Percentiles rank a stretch among this genome's conserved stretches.
Evolutionary conservation across 2,888 invertebrate species (phyloP).

Genomic region (Tortricodes alternella): DNA sequence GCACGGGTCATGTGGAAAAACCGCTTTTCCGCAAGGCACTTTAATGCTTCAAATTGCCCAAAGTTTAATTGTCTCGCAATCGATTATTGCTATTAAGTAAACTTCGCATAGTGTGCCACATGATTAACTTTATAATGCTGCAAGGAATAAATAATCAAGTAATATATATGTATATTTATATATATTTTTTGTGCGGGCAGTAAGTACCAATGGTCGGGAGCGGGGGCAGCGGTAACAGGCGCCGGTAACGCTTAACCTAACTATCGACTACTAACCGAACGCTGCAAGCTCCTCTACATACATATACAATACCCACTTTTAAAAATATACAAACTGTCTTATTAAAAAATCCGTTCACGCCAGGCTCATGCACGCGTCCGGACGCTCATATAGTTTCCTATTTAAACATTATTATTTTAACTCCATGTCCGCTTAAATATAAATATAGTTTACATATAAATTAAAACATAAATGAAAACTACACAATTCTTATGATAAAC

Average conservation of each 20-base stretch:
- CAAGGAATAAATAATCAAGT: slow-evolving; percentile 66
- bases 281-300: slow-evolving; percentile 76
- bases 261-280: slow-evolving; percentile 49
- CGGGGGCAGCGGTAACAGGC: slow-evolving; percentile 61
- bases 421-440: slow-evolving; percentile 69
- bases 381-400: slow-evolving; percentile 47
- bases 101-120: slow-evolving; percentile 60
- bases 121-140: slow-evolving; percentile 59
- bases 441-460: slow-evolving; percentile 79
- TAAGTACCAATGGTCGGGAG: slow-evolving; percentile 48
- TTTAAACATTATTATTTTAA: slow-evolving; percentile 60
- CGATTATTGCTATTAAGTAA: slow-evolving; percentile 66
- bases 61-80: slow-evolving; percentile 19
- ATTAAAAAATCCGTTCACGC: slow-evolving; percentile 49
- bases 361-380: slow-evolving; percentile 49
- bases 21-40: slow-evolving; percentile 37
- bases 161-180: slow-evolving; percentile 49
- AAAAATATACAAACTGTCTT: slow-evolving; percentile 59
- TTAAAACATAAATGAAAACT: slow-evolving; percentile 80
- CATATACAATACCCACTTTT: slow-evolving; percentile 58
- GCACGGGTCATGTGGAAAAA: slow-evolving; percentile 12
- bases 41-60: slow-evolving; percentile 32
- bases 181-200: slow-evolving; percentile 71
- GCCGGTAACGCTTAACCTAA: slow-evolving; percentile 43
- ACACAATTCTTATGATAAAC: slow-evolving; percentile 73